These are phyloP conservation scores for Dusona sp. DNA, from an alignment of 2,888 invertebrate genomes.

Conservation along the genomic window DNA sequence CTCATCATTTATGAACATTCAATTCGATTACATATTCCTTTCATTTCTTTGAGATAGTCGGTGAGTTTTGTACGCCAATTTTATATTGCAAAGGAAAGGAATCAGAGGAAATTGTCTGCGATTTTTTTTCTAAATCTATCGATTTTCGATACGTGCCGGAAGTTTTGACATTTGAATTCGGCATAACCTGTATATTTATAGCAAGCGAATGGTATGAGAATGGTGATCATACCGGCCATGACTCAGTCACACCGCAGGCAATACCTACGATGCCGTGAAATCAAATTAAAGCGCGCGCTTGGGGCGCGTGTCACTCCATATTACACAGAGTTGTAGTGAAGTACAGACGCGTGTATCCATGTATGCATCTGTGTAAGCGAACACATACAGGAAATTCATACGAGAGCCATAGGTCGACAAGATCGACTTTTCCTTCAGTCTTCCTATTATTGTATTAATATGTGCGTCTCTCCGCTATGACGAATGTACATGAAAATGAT, in stretches of 20 bases:
- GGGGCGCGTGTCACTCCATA: constrained; percentile 46
- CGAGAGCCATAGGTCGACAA: constrained; percentile 44
- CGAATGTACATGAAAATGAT: constrained; percentile 77
- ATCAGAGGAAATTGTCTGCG: neutral
- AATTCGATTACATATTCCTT: neutral
- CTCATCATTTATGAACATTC: neutral
- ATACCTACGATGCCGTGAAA: constrained; percentile 45
- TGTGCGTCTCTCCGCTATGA: constrained; percentile 70
- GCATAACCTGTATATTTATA: neutral
- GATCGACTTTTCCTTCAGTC: constrained; percentile 69
- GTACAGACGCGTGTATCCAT: neutral
- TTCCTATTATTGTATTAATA: constrained; percentile 80
- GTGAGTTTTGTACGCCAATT: neutral
- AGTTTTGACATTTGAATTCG: neutral
- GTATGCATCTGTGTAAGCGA: neutral
- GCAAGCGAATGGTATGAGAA: constrained; percentile 8
- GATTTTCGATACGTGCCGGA: neutral
- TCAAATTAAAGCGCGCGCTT: constrained; percentile 63
- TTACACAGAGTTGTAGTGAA: neutral
- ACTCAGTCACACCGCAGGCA: neutral
- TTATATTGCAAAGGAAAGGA: neutral
- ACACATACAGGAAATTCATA: neutral
- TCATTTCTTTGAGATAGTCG: neutral
- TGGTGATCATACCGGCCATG: constrained; percentile 14
- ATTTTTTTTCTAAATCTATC: neutral